These are phyloP conservation scores for Gortyna flavago DNA, from an alignment of 2,888 invertebrate species.

Conservation along the genomic window DNA sequence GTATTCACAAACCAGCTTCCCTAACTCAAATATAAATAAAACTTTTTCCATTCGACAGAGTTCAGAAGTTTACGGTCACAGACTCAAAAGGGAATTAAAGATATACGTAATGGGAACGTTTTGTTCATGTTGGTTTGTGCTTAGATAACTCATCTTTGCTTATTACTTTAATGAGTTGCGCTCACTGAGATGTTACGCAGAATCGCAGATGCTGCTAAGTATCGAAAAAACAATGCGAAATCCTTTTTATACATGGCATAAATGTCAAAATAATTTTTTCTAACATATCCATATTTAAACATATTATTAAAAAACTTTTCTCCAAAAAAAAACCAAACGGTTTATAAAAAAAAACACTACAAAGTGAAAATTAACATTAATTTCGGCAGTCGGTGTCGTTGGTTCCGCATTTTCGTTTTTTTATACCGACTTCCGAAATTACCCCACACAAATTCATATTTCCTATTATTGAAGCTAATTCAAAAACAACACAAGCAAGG, in stretches of 20 bases:
- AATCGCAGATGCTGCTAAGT: slow-evolving; percentile 23
- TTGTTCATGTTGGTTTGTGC: slow-evolving; percentile 20
- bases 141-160: slow-evolving; percentile 59
- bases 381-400: too few relatives aligned
- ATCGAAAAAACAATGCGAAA: not conserved
- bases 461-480: too few relatives aligned
- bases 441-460: too few relatives aligned
- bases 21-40: slow-evolving; percentile 87
- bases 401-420: too few relatives aligned
- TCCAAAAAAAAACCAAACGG: too few relatives aligned
- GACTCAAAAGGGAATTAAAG: slow-evolving; percentile 82
- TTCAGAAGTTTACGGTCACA: slow-evolving; percentile 82
- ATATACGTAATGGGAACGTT: slow-evolving; percentile 74
- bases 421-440: too few relatives aligned
- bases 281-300: too few relatives aligned
- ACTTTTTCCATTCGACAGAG: slow-evolving; percentile 86
- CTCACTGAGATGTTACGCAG: slow-evolving; percentile 29
- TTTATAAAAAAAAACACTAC: too few relatives aligned
- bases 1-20: slow-evolving; percentile 84
- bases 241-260: not conserved
- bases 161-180: slow-evolving; percentile 64
- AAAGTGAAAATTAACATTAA: too few relatives aligned
- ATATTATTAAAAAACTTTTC: too few relatives aligned
- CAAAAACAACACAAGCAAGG: too few relatives aligned
- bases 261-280: not conserved